A percentile compares a stretch with the other conserved stretches of the same genome.
These are phyloP conservation scores for Enteromius trimaculatus DNA, from an alignment of 2,797 vertebrate species.

Conservation along the genomic window DNA sequence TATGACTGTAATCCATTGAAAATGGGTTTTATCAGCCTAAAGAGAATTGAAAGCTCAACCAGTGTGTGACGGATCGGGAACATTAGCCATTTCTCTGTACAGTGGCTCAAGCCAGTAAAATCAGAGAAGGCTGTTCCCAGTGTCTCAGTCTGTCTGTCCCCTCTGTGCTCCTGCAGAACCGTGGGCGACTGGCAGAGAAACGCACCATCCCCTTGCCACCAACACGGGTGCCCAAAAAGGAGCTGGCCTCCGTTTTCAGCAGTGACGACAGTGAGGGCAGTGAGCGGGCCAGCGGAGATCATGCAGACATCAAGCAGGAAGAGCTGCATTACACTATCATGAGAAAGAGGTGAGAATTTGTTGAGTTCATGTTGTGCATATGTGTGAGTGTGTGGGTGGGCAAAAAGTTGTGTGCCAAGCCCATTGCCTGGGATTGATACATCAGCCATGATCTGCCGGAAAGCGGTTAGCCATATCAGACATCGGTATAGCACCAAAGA, in stretches of 20 bases:
- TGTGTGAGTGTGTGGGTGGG: slow-evolving; percentile 15
- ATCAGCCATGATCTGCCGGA: slow-evolving; percentile 40
- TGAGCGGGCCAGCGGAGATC: slow-evolving; percentile 84
- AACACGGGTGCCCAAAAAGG: slow-evolving; percentile 89
- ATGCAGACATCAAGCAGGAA: slow-evolving; percentile 90
- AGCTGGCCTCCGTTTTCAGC: slow-evolving; percentile 87
- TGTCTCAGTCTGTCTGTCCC: slow-evolving; percentile 56
- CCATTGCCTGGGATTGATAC: slow-evolving; percentile 5
- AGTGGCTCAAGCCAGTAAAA: slow-evolving; percentile 25
- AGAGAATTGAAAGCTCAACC: slow-evolving; percentile 6
- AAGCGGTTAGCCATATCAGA: slow-evolving; percentile 29
- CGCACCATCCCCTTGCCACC: slow-evolving; percentile 91
- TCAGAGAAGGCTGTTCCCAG: slow-evolving; percentile 50
- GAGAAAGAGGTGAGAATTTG: slow-evolving; percentile 90
- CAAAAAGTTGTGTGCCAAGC: slow-evolving; percentile 12
- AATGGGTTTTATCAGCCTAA: slow-evolving; percentile 30
- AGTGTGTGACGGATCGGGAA: background rate
- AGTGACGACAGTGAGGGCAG: slow-evolving; percentile 92
- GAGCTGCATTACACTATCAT: slow-evolving; percentile 92
- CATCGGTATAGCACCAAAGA: slow-evolving; percentile 1
- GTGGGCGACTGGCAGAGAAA: slow-evolving; percentile 96
- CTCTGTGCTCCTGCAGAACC: slow-evolving; percentile 82
- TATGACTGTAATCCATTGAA: slow-evolving; percentile 9
- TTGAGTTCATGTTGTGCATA: slow-evolving; percentile 11
- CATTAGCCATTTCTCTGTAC: slow-evolving; percentile 30